These are phyloP conservation scores for Drosophila leontia DNA, from an alignment of 1,140 invertebrate species.

Conservation along the genomic window DNA sequence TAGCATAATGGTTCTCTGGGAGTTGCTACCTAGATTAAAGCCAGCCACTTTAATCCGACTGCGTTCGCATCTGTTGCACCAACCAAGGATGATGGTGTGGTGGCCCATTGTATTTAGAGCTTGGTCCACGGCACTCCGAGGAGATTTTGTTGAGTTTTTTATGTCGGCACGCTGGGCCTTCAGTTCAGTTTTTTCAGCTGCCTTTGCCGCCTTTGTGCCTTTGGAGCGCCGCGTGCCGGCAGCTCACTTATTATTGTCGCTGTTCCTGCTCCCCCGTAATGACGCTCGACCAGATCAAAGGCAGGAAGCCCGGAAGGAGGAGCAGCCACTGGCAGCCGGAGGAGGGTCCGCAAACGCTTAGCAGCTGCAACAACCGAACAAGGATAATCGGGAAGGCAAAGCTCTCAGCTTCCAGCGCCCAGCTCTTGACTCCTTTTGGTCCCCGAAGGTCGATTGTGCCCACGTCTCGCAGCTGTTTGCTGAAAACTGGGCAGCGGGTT, in stretches of 20 bases:
- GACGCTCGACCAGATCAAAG: slow-evolving; percentile 69
- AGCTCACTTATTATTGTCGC: slow-evolving; percentile 64
- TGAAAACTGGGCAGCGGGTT: slow-evolving; percentile 47
- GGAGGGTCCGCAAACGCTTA: slow-evolving; percentile 31
- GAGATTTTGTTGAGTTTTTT: slow-evolving; percentile 55
- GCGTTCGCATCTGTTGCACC: slow-evolving; percentile 64
- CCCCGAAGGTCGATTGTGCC: slow-evolving; percentile 70
- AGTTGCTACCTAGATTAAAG: slow-evolving; percentile 14
- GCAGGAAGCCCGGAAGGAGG: slow-evolving; percentile 40
- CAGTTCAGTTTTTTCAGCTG: slow-evolving; percentile 33
- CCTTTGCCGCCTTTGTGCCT: slow-evolving; percentile 65
- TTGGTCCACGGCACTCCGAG: slow-evolving; percentile 49
- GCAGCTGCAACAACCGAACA: slow-evolving; percentile 48
- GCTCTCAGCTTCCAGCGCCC: slow-evolving; percentile 1
- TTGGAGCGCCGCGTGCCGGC: slow-evolving; percentile 46
- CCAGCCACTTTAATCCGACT: slow-evolving; percentile 44
- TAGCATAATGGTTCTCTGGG: slow-evolving; percentile 22
- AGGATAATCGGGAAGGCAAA: slow-evolving; percentile 59
- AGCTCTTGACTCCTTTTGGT: slow-evolving; percentile 40
- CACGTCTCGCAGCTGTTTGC: slow-evolving; percentile 46
- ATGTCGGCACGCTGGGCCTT: slow-evolving; percentile 30
- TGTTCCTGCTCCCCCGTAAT: slow-evolving; percentile 47
- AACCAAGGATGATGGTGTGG: slow-evolving; percentile 40
- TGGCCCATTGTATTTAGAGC: slow-evolving; percentile 74
- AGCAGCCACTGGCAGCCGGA: not conserved